Conservation (phyloP, 1,140 invertebrate species). For the Panagrolaimus sp. region DNA sequence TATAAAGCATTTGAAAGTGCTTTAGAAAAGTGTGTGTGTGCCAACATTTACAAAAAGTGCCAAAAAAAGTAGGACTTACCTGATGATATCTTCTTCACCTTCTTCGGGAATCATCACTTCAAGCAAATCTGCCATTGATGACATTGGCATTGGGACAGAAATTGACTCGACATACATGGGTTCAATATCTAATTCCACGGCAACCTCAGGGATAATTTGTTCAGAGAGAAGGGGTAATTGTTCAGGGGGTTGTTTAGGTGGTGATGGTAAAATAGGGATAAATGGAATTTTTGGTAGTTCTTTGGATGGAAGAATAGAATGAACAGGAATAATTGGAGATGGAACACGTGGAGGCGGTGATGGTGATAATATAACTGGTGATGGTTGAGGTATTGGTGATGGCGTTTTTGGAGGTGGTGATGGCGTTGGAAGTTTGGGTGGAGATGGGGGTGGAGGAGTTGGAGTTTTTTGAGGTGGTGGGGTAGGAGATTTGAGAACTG, state of each 20-base stretch:
- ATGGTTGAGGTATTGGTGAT: not conserved
- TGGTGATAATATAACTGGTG: too few species aligned
- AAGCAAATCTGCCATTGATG: not conserved
- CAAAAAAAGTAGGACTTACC: not conserved
- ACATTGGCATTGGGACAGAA: not conserved
- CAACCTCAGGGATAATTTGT: constrained; percentile 9
- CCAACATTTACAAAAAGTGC: too few species aligned
- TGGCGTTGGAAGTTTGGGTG: not conserved
- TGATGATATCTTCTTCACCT: not conserved
- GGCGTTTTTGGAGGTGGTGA: constrained; percentile 11
- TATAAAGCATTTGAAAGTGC: constrained; percentile 9
- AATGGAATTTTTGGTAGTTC: not conserved
- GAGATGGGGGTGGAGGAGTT: not conserved
- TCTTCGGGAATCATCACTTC: constrained; percentile 3
- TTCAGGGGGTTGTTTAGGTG: not conserved
- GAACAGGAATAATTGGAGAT: not conserved
- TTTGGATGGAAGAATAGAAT: not conserved
- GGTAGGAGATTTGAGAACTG: too few species aligned
- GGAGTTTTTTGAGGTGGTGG: not conserved
- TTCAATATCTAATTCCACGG: not conserved
- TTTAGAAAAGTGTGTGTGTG: too few species aligned
- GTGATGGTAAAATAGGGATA: not conserved
- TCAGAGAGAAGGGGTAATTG: not conserved
- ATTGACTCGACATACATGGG: constrained; percentile 9
- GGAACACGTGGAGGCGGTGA: too few species aligned